A percentile compares a stretch with the other conserved stretches of the same genome.
Conservation (phyloP, 2,888 invertebrate genomes). For the Adelognathus sp. region DNA sequence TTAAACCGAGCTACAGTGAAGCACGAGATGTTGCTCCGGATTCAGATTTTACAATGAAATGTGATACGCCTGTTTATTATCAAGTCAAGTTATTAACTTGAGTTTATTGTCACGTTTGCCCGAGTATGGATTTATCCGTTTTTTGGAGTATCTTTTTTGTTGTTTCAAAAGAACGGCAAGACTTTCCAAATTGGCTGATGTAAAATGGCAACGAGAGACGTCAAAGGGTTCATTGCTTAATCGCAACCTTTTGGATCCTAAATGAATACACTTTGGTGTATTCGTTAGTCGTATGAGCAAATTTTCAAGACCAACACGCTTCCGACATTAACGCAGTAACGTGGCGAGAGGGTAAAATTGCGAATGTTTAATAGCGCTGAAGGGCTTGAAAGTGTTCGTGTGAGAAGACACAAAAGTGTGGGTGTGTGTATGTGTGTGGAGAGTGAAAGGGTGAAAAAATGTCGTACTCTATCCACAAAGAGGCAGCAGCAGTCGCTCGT, state of each 20-base stretch:
- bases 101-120: no score
- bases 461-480: conserved; percentile 63
- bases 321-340: conserved; percentile 10
- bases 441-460: conserved; percentile 56
- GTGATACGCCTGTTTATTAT: no score
- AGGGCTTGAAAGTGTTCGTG: conserved; percentile 7
- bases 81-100: no score
- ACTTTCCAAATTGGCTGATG: background rate
- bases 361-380: conserved; percentile 1
- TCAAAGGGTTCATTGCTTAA: conserved; percentile 3
- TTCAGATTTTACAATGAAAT: no score
- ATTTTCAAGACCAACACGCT: conserved; percentile 7
- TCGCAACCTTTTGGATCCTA: background rate
- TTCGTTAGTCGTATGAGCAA: background rate
- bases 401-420: background rate
- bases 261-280: background rate
- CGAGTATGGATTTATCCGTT: no score
- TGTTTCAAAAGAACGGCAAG: background rate
- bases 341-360: conserved; percentile 6
- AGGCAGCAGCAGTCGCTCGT: conserved; percentile 65
- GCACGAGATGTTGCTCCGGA: no score
- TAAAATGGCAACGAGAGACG: background rate
- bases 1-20: no score
- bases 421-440: background rate
- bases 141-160: no score